A percentile compares a stretch with the other conserved stretches of the same genome.
Conservation (phyloP, 2,113 vertebrate genomes). For the Lampris incognitus region DNA sequence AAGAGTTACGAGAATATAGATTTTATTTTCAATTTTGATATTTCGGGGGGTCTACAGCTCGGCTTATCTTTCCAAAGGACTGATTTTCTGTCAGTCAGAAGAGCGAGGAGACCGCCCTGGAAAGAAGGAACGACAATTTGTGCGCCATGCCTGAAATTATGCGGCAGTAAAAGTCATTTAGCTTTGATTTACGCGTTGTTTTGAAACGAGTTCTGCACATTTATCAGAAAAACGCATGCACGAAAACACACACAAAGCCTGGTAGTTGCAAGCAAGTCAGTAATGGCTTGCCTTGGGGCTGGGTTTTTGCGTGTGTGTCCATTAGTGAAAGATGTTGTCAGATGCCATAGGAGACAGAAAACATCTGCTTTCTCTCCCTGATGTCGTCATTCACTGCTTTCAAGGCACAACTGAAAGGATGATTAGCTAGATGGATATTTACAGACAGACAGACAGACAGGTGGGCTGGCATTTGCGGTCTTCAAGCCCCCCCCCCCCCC, state of each 20-base stretch:
- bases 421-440: conserved; percentile 7
- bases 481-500: too few relatives aligned
- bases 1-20: too few relatives aligned
- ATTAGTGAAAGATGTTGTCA: not conserved
- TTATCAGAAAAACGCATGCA: conserved; percentile 11
- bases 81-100: too few relatives aligned
- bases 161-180: not conserved
- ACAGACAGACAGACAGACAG: not conserved
- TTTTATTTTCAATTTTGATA: too few relatives aligned
- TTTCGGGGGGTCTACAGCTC: too few relatives aligned
- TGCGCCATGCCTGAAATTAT: too few relatives aligned
- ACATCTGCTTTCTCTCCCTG: conserved; percentile 48
- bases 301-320: conserved; percentile 10
- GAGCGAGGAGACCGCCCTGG: too few relatives aligned
- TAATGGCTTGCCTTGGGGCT: conserved; percentile 41
- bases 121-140: too few relatives aligned
- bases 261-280: conserved; percentile 11
- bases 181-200: conserved; percentile 1
- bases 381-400: not conserved
- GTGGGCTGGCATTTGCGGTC: too few relatives aligned
- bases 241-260: not conserved
- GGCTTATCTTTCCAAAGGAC: too few relatives aligned
- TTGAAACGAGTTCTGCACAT: not conserved
- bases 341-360: conserved; percentile 8
- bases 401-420: conserved; percentile 9